Conservation (phyloP, 2,888 invertebrate genomes). For the Cheilosia urbana region DNA sequence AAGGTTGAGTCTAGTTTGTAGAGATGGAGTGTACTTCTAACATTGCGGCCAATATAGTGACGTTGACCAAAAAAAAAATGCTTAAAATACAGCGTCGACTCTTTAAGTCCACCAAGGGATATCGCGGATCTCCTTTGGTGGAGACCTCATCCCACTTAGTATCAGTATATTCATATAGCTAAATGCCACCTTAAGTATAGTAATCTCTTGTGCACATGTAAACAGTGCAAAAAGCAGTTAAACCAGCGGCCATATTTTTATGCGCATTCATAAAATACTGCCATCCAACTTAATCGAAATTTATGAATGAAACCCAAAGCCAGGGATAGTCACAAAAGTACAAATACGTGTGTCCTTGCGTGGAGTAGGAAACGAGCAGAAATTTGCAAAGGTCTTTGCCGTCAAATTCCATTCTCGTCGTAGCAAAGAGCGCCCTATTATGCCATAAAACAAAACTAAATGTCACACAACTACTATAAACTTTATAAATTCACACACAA, state of each 20-base stretch:
- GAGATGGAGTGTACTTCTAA: no score
- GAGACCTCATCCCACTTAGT: no score
- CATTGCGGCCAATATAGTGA: no score
- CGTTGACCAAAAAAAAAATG: no score
- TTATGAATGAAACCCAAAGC: not conserved
- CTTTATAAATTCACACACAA: slow-evolving; percentile 17
- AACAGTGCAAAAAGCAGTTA: not conserved
- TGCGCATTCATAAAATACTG: not conserved
- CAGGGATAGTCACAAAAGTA: not conserved
- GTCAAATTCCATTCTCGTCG: slow-evolving; percentile 26
- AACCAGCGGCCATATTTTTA: not conserved
- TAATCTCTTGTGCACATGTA: no score
- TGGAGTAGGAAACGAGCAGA: slow-evolving; percentile 2
- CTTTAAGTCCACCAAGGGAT: no score
- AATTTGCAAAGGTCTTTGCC: slow-evolving; percentile 21
- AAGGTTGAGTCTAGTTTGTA: no score
- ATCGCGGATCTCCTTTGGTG: no score
- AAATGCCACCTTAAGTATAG: no score
- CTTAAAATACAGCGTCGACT: no score
- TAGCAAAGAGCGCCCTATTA: slow-evolving; percentile 15
- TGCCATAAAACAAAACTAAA: slow-evolving; percentile 26
- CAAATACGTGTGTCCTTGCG: not conserved
- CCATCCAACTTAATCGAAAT: not conserved
- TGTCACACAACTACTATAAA: slow-evolving; percentile 38
- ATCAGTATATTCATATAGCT: no score